Percentiles rank a stretch among this genome's conserved stretches.
These are phyloP conservation scores for Planococcus citri DNA, from an alignment of 1,140 invertebrate genomes.

Conservation along the genomic window DNA sequence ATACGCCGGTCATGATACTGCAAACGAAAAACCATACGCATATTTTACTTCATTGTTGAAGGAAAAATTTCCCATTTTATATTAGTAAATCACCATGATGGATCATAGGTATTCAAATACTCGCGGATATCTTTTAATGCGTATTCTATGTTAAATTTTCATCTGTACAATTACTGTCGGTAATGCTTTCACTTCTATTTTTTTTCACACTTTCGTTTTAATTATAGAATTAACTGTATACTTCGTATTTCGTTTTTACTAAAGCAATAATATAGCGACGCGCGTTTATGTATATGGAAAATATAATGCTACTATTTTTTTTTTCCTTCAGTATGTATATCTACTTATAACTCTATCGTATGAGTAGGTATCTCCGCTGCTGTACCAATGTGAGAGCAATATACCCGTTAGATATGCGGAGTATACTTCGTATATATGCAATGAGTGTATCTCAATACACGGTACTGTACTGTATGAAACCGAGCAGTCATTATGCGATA, in stretches of 20 bases:
- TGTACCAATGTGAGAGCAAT: neutral
- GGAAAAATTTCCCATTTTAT: neutral
- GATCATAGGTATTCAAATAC: neutral
- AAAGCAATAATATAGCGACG: constrained; percentile 1
- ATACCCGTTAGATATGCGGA: neutral
- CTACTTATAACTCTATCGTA: no score
- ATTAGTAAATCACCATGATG: neutral
- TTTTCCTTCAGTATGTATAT: no score
- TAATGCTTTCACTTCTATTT: constrained; percentile 20
- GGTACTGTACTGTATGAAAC: neutral
- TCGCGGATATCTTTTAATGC: constrained; percentile 8
- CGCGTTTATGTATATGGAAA: neutral
- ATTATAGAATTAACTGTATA: constrained; percentile 21
- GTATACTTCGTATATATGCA: no score
- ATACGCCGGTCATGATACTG: no score
- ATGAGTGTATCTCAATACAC: no score
- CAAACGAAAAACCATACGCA: no score
- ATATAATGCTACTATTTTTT: neutral
- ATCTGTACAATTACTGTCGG: neutral
- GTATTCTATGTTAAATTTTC: constrained; percentile 15
- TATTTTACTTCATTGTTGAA: neutral
- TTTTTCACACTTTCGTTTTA: constrained; percentile 20
- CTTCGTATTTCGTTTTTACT: neutral
- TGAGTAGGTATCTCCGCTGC: no score
- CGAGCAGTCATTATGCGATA: neutral